These are phyloP conservation scores for Poeciliopsis paucimaculata DNA, from an alignment of 2,797 vertebrate species.

Conservation along the genomic window DNA sequence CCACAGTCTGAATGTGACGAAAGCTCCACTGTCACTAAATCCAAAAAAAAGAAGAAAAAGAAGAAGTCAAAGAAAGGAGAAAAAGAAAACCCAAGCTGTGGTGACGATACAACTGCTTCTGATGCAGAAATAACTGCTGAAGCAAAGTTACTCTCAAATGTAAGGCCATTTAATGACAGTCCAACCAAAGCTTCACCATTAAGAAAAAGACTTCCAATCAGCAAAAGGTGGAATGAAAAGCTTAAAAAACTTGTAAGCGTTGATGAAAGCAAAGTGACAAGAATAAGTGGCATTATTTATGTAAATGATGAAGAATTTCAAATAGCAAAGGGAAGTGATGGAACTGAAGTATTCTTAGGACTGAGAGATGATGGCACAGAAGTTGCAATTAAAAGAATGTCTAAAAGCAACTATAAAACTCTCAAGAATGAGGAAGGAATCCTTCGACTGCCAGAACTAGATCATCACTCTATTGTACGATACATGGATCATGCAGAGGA, in stretches of 20 bases:
- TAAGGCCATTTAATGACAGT: rapidly evolving
- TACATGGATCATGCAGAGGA: constrained; percentile 73
- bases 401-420: constrained; percentile 47
- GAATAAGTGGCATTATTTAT: constrained; percentile 50
- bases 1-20: constrained; percentile 1
- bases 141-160: not conserved
- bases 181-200: rapidly evolving
- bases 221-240: constrained; percentile 54
- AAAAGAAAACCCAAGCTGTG: not conserved
- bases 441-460: constrained; percentile 61
- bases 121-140: not conserved
- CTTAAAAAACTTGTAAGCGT: constrained; percentile 43
- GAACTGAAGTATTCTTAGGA: constrained; percentile 73
- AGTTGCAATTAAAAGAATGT: constrained; percentile 75
- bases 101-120: not conserved
- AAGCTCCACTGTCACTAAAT: not conserved
- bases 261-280: constrained; percentile 32
- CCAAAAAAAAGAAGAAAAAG: constrained; percentile 35
- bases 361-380: constrained; percentile 74
- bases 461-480: constrained; percentile 60
- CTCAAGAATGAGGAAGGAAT: constrained; percentile 68
- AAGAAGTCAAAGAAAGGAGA: constrained; percentile 12
- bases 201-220: constrained; percentile 40
- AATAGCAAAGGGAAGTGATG: constrained; percentile 73
- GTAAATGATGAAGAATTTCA: constrained; percentile 43